Base-by-base conservation (phyloP, 2,888 invertebrate species). In the Nomada goodeniana region DNA sequence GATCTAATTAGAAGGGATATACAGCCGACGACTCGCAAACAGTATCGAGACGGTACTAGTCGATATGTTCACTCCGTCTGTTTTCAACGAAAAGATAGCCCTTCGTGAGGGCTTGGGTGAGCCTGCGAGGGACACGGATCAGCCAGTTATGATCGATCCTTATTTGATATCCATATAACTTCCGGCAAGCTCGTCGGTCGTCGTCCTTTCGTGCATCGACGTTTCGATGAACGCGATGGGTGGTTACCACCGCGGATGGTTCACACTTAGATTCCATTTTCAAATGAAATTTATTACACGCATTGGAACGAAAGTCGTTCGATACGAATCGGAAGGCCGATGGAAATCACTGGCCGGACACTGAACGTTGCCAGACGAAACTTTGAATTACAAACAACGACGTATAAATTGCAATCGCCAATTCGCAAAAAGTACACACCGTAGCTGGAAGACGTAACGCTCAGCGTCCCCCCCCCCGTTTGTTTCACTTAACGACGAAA, bases 141-240 rank as follows among this genome's bases (percentile, higher is more conserved):
- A 70, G 85, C 84, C 83, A 85, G 84, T 84, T 85, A 84, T 85
- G 86, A 89, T 82, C 77, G 85, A 88, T 89, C 82, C 77, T 88
- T 87, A 88, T 87, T 89, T 86, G 84, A 88, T 85, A 86, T 89
- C 85, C 86, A 80, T 83, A 83, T 85, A 86, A 85, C 85, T 85
- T 85, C 82, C 82, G 85, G 78, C 79, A 74, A 76, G 75, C 86
- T 84, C 69, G 79, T 76, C 79, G 59, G 20, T 13, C 50, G 53
- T 83, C 69, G 82, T 82, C 83, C 83, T 82, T 79, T 84, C 83
- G 80, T 71, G 63, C 69, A 80, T 80, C 75, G 83, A 73, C 83
- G 65, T 80, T 84, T 76, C 79, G 77, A 78, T 82, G 77, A 74
- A 80, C 80, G 72, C 73, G 71, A 76, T 80, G 26, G 74, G 53